phyloP scores from a whole-genome alignment of 1,140 invertebrate species.

The Calephelis virginiensis region DNA sequence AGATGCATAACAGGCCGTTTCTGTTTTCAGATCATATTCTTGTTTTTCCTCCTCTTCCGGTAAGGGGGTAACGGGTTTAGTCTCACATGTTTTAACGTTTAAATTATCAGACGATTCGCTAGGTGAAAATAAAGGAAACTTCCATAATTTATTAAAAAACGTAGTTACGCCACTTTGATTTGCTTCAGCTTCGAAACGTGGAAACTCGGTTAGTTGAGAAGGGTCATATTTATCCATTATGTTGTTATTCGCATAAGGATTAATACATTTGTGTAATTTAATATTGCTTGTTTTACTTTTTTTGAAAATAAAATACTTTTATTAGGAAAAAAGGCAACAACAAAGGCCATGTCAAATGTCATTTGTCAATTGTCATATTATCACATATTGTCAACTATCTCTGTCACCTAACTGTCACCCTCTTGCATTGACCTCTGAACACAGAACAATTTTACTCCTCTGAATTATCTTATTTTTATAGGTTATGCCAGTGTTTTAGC shows the following conservation, averaged over 20 bases:
- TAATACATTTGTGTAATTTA: neutral
- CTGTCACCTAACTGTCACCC: no score
- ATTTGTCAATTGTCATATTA: neutral
- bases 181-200: conserved; percentile 67
- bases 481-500: no score
- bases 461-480: no score
- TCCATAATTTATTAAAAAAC: conserved; percentile 74
- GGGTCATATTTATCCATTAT: conserved; percentile 69
- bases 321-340: neutral
- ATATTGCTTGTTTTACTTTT: neutral
- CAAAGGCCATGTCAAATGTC: neutral
- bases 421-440: no score
- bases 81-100: conserved; percentile 42
- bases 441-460: no score
- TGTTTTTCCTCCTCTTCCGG: conserved; percentile 40
- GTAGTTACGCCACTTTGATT: conserved; percentile 70
- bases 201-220: conserved; percentile 72
- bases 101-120: conserved; percentile 46
- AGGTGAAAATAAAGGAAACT: conserved; percentile 66
- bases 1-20: conserved; percentile 52
- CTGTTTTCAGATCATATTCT: conserved; percentile 48
- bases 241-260: neutral
- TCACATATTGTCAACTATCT: no score
- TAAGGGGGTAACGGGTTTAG: conserved; percentile 34
- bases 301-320: neutral